Conservation (phyloP, 2,888 invertebrate species). For the Dioctria rufipes region DNA sequence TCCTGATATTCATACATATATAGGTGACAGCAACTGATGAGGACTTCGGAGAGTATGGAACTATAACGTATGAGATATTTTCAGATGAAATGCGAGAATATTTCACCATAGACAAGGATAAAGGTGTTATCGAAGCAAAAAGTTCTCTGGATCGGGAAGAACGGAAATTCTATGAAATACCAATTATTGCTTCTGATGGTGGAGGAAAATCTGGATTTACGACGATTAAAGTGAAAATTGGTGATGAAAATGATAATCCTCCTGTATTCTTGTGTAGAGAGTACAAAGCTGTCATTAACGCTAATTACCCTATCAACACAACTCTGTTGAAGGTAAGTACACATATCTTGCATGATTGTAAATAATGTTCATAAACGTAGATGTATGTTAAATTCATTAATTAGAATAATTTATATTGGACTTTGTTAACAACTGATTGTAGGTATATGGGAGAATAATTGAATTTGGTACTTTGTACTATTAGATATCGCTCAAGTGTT, state of each 20-base stretch:
- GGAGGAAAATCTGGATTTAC: conserved; percentile 85
- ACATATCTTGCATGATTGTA: too few species aligned
- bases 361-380: too few species aligned
- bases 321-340: conserved; percentile 75
- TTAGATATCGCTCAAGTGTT: too few species aligned
- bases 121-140: conserved; percentile 81
- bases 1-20: too few species aligned
- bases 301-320: conserved; percentile 74
- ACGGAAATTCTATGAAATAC: conserved; percentile 80
- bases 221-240: conserved; percentile 83
- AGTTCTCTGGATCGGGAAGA: conserved; percentile 83
- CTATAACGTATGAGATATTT: conserved; percentile 83
- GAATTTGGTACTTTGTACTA: too few species aligned
- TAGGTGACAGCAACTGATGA: conserved; percentile 85
- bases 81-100: conserved; percentile 81
- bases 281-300: conserved; percentile 82
- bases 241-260: conserved; percentile 88
- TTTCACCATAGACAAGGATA: conserved; percentile 81
- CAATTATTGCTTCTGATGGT: conserved; percentile 86
- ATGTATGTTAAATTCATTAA: too few species aligned
- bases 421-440: too few species aligned
- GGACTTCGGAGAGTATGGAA: conserved; percentile 85
- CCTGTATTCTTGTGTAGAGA: conserved; percentile 84
- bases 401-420: too few species aligned
- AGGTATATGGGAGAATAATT: too few species aligned